These are phyloP conservation scores for Enhydra lutris DNA, from an alignment of 2,113 vertebrate species.

Conservation along the genomic window DNA sequence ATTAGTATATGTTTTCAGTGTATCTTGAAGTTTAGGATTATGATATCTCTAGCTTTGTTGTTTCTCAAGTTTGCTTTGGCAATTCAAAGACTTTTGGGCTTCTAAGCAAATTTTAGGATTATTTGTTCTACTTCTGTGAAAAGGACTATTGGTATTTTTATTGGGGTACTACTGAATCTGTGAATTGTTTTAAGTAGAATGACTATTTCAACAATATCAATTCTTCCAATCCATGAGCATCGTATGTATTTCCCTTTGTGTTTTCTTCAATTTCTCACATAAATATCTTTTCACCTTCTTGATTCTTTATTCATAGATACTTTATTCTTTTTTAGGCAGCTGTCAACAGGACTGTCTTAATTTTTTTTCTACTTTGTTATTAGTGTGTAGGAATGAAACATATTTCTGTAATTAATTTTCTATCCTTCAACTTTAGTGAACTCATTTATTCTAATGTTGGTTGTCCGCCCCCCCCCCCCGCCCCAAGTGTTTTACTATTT, in stretches of 20 bases:
- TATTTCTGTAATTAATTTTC: background rate
- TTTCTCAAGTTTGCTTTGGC: background rate
- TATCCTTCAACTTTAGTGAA: background rate
- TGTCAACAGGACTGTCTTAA: background rate
- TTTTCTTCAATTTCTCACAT: background rate
- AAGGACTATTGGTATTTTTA: background rate
- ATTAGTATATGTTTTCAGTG: background rate
- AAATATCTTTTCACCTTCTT: background rate
- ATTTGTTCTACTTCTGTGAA: background rate
- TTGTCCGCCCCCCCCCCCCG: fast-evolving
- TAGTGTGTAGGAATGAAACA: background rate
- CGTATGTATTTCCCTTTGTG: background rate
- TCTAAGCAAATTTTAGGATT: background rate
- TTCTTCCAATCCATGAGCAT: background rate
- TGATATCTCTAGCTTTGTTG: background rate
- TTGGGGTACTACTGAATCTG: background rate
- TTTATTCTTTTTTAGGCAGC: background rate
- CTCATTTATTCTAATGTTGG: background rate
- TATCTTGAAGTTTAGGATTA: background rate
- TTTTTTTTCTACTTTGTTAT: background rate
- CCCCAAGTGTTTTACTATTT: background rate
- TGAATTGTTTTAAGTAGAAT: background rate
- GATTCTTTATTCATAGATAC: background rate
- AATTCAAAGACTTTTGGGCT: background rate
- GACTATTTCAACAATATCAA: background rate